These are phyloP conservation scores for Vanessa tameamea DNA, from an alignment of 1,140 invertebrate genomes.

Conservation along the genomic window DNA sequence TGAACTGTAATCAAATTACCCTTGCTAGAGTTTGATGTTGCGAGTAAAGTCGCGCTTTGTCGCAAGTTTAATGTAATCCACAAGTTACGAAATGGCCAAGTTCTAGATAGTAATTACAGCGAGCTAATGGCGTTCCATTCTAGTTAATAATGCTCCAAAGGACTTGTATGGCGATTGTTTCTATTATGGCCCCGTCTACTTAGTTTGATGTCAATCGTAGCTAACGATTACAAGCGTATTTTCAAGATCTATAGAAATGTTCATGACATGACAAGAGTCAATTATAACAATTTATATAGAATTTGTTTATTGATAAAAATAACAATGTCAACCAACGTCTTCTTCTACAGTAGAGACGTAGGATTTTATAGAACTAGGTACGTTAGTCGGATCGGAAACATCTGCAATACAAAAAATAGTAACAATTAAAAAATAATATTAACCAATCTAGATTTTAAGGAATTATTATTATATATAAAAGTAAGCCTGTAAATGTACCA, in stretches of 20 bases:
- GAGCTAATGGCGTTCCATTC: slow-evolving; percentile 44
- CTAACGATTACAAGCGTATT: not conserved
- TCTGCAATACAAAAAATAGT: too few species aligned
- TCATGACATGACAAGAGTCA: not conserved
- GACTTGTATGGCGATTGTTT: slow-evolving; percentile 45
- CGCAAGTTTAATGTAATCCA: slow-evolving; percentile 27
- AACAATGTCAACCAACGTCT: too few species aligned
- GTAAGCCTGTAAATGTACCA: too few species aligned
- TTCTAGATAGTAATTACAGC: slow-evolving; percentile 45
- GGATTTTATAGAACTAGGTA: too few species aligned
- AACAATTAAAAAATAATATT: too few species aligned
- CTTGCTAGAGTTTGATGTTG: slow-evolving; percentile 12
- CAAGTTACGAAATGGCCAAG: slow-evolving; percentile 43
- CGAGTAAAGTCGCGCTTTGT: slow-evolving; percentile 25
- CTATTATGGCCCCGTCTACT: slow-evolving; percentile 31
- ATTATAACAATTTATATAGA: not conserved
- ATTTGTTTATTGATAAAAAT: too few species aligned
- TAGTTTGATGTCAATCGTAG: slow-evolving; percentile 22
- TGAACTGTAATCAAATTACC: not conserved
- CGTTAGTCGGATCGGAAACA: too few species aligned
- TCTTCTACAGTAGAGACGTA: too few species aligned
- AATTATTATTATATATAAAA: too few species aligned
- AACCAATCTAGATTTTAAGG: too few species aligned
- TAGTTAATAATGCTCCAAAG: slow-evolving; percentile 43
- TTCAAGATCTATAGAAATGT: not conserved